Percentiles rank a stretch among this genome's conserved stretches.
phyloP scores from a whole-genome alignment of 2,113 vertebrate genomes.

The Cromileptes altivelis region DNA sequence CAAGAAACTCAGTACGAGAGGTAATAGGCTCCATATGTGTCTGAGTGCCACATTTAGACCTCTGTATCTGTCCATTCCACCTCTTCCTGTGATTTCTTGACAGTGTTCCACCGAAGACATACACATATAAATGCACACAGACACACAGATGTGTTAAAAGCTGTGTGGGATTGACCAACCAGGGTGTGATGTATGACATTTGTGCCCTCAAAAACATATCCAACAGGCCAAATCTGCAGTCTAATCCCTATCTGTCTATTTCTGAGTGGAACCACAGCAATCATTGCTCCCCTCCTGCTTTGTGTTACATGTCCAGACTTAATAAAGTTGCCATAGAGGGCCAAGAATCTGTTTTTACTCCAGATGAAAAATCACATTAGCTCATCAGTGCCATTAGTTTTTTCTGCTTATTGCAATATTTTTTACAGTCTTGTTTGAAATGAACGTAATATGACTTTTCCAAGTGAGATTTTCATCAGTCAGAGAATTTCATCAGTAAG shows the following conservation, averaged over 20 bases:
- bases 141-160: not conserved
- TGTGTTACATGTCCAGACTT: not conserved
- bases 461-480: too few relatives aligned
- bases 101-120: slow-evolving; percentile 43
- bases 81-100: slow-evolving; percentile 30
- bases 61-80: slow-evolving; percentile 33
- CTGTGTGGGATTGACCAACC: not conserved
- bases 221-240: not conserved
- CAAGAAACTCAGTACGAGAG: not conserved
- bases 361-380: not conserved
- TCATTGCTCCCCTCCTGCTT: not conserved
- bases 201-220: not conserved
- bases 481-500: too few relatives aligned
- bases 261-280: not conserved
- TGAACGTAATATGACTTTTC: too few relatives aligned
- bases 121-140: not conserved
- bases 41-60: slow-evolving; percentile 53
- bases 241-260: not conserved
- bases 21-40: slow-evolving; percentile 63
- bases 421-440: too few relatives aligned
- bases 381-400: not conserved
- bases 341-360: too few relatives aligned
- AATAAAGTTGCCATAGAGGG: not conserved
- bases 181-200: not conserved
- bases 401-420: not conserved